Evolutionary conservation across 2,797 vertebrate species (phyloP), one percentile per base, ranked within the genome.

Genomic region (Borostomias antarcticus): DNA sequence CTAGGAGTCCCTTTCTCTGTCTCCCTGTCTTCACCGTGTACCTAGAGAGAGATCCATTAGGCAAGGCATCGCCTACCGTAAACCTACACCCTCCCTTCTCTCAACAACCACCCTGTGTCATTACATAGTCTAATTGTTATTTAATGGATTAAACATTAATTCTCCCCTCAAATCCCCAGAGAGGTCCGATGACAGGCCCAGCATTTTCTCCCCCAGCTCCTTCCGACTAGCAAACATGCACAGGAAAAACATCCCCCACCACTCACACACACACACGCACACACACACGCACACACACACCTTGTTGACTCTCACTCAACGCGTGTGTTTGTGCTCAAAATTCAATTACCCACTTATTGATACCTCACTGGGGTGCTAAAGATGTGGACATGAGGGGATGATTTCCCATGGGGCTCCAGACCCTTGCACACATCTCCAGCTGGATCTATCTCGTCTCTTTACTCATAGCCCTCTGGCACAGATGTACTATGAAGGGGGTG

Each of bases 331-430:
- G 95, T 94, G 93, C 94, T 96, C 94, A 94, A 96, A 96, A 96
- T 97, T 97, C 95, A 97, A 96, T 97, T 96, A 96, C 95, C 95
- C 93, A 92, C 94, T 94, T 96, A 96, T 95, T 96, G 95, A 97
- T 96, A 94, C 93, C 93, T 93, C 94, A 95, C 94, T 91, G 91
- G 94, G 94, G 95, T 93, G 93, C 93, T 94, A 92, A 92, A 93
- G 92, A 92, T 94, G 94, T 93, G 95, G 95, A 95, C 95, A 94
- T 87, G 90, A 91, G 90, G 82, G 81, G 92, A 89, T 97, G 96
- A 97, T 97, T 97, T 97, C 95, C 96, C 95, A 91, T 74, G 95
- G 93, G 95, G 92, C 93, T 75, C 75, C 60, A 1, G 77, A 87
- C 91, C 93, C 94, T 90, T 93, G 93, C 88, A 88, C 93, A 93